These are phyloP conservation scores for Vipera latastei DNA, from an alignment of 2,797 vertebrate species.

Conservation along the genomic window DNA sequence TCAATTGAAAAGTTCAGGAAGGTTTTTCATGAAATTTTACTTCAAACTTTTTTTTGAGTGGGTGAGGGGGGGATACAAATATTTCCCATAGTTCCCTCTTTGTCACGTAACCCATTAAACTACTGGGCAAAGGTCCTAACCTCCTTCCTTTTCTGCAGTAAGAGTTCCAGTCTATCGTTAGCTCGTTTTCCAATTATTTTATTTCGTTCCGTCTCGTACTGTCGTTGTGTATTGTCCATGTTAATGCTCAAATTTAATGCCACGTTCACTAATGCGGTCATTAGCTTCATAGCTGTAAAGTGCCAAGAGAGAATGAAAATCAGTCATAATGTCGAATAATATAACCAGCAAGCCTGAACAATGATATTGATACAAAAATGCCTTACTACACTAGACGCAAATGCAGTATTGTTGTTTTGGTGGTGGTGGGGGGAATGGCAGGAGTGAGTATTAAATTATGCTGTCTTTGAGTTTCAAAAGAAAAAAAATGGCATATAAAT, in stretches of 20 bases:
- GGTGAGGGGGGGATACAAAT: fast-evolving
- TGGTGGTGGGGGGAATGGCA: neutral
- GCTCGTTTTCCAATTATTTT: slow-evolving; percentile 97
- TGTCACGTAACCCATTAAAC: neutral
- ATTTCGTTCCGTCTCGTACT: slow-evolving; percentile 95
- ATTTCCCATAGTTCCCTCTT: neutral
- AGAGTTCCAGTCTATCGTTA: slow-evolving; percentile 91
- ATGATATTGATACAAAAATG: neutral
- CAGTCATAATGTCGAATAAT: neutral
- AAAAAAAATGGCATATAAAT: neutral
- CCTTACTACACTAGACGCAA: neutral
- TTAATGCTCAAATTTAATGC: slow-evolving; percentile 99
- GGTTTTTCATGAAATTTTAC: neutral
- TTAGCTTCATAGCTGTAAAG: slow-evolving; percentile 93
- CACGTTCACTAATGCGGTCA: slow-evolving; percentile 99
- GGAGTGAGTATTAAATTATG: neutral
- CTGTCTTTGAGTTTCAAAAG: neutral
- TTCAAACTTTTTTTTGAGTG: neutral
- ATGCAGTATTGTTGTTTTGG: neutral
- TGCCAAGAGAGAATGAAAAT: slow-evolving; percentile 8
- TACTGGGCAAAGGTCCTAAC: slow-evolving; percentile 67
- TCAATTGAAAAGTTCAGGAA: neutral
- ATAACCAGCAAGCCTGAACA: neutral
- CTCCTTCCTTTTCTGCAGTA: slow-evolving; percentile 98
- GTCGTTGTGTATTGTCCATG: slow-evolving; percentile 99